These are phyloP conservation scores for Thamnaconus septentrionalis DNA, from an alignment of 2,113 vertebrate genomes.

Conservation along the genomic window DNA sequence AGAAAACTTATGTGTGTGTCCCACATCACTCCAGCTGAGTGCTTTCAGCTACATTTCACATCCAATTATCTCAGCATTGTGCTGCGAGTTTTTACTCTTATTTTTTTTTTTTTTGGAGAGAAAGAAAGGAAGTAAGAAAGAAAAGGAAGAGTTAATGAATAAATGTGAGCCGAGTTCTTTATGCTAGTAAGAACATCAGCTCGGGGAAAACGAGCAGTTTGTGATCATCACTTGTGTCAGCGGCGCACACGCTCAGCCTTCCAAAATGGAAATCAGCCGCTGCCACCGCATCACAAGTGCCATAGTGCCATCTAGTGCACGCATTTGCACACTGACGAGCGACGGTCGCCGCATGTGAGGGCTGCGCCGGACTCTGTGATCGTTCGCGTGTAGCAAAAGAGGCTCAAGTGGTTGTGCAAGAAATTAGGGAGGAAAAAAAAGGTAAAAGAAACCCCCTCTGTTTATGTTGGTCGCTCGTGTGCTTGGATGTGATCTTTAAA, in stretches of 20 bases:
- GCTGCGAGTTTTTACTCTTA: too few species aligned
- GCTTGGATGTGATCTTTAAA: conserved; percentile 31
- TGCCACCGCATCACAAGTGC: conserved; percentile 67
- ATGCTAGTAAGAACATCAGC: conserved; percentile 44
- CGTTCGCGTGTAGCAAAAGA: too few species aligned
- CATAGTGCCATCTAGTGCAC: conserved; percentile 77
- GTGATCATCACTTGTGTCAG: conserved; percentile 55
- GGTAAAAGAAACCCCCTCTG: background rate
- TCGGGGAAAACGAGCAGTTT: conserved; percentile 52
- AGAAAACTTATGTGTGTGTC: background rate
- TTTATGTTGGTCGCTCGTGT: background rate
- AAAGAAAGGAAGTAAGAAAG: too few species aligned
- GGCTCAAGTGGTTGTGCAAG: too few species aligned
- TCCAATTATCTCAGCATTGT: background rate
- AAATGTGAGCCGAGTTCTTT: conserved; percentile 25
- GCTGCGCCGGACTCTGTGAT: too few species aligned
- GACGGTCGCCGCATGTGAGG: conserved; percentile 17
- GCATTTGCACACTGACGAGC: conserved; percentile 54
- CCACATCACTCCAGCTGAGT: background rate
- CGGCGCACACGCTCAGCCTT: conserved; percentile 20
- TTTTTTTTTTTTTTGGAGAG: too few species aligned
- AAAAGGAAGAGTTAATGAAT: conserved; percentile 27
- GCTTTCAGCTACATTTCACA: background rate
- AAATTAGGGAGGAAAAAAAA: too few species aligned
- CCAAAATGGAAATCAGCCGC: conserved; percentile 47